A percentile compares a stretch with the other conserved stretches of the same genome.
These are phyloP conservation scores for Cyaniris semiargus DNA, from an alignment of 2,888 invertebrate genomes.

Conservation along the genomic window DNA sequence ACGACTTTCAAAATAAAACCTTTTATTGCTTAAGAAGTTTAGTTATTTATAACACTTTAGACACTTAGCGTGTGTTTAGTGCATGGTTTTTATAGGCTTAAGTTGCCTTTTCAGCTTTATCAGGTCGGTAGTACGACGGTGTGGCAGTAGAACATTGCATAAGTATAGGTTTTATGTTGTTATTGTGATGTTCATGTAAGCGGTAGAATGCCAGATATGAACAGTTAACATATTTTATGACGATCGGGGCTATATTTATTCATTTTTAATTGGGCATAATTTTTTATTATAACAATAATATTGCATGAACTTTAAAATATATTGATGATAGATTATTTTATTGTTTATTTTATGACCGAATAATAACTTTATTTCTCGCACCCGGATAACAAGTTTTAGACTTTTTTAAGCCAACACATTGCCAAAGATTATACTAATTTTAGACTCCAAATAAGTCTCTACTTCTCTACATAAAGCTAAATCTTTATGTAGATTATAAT, in stretches of 20 bases:
- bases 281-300: not conserved
- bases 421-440: not conserved
- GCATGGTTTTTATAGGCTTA: slow-evolving; percentile 81
- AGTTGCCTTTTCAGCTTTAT: slow-evolving; percentile 81
- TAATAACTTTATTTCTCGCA: not conserved
- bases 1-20: slow-evolving; percentile 71
- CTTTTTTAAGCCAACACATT: not conserved
- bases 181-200: slow-evolving; percentile 79
- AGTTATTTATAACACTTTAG: slow-evolving; percentile 75
- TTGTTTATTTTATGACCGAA: not conserved
- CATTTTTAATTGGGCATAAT: slow-evolving; percentile 57
- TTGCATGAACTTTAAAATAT: not conserved
- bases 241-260: slow-evolving; percentile 65
- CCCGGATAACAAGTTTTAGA: not conserved
- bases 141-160: slow-evolving; percentile 79
- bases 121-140: slow-evolving; percentile 77
- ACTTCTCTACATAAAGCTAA: not conserved
- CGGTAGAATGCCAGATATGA: slow-evolving; percentile 74
- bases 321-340: not conserved
- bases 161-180: slow-evolving; percentile 79
- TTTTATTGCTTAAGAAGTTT: slow-evolving; percentile 74
- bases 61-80: slow-evolving; percentile 73
- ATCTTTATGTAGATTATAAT: no score
- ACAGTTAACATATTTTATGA: slow-evolving; percentile 67
- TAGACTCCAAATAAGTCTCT: not conserved